Conservation (phyloP, 2,797 vertebrate species). For the Pangasius sanitwongsei region DNA sequence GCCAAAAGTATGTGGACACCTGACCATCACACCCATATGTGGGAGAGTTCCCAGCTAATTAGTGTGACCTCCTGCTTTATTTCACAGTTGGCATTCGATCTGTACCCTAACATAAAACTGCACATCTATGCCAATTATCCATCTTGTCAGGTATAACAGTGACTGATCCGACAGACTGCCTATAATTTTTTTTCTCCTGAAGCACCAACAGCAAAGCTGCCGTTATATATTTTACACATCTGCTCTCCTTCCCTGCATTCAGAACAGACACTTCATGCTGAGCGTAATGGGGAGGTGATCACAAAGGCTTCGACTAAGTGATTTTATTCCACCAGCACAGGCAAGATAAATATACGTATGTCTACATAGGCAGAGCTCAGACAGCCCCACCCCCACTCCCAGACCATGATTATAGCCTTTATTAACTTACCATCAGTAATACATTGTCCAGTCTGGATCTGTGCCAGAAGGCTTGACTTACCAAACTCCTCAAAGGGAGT, state of each 20-base stretch:
- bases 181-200: conserved; percentile 28
- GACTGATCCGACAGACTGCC: neutral
- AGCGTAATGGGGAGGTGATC: conserved; percentile 63
- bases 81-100: neutral
- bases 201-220: conserved; percentile 27
- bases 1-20: neutral
- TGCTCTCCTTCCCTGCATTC: conserved; percentile 31
- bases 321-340: conserved; percentile 61
- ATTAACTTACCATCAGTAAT: conserved; percentile 72
- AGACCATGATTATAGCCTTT: conserved; percentile 69
- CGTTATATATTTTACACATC: conserved; percentile 27
- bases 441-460: conserved; percentile 73
- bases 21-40: neutral
- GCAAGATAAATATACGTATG: conserved; percentile 66
- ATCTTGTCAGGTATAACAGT: conserved; percentile 14
- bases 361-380: neutral
- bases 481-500: conserved; percentile 71
- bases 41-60: neutral
- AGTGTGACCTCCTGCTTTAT: neutral
- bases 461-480: conserved; percentile 81
- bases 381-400: conserved; percentile 49
- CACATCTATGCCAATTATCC: conserved; percentile 11
- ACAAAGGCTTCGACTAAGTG: conserved; percentile 51
- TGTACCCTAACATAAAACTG: neutral
- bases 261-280: conserved; percentile 46